phyloP scores from a whole-genome alignment of 2,113 vertebrate species.

The Mesitornis unicolor region DNA sequence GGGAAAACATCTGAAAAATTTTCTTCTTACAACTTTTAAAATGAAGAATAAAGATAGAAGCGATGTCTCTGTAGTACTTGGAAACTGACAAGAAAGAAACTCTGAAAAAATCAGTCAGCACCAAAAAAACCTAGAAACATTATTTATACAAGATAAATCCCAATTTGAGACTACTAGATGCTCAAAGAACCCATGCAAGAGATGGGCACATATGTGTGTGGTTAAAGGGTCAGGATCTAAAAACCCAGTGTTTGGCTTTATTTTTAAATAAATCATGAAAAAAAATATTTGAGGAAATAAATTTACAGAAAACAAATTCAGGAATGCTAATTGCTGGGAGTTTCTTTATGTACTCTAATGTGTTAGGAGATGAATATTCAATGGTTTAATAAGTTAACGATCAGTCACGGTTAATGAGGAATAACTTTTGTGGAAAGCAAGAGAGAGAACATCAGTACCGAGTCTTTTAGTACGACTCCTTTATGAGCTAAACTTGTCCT shows the following conservation, averaged over 20 bases:
- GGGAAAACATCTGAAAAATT: not conserved
- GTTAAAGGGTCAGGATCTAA: slow-evolving; percentile 28
- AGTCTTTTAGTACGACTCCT: not conserved
- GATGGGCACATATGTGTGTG: not conserved
- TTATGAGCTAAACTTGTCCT: not conserved
- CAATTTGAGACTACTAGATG: not conserved
- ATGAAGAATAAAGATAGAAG: not conserved
- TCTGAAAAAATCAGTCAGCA: not conserved
- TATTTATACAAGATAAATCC: not conserved
- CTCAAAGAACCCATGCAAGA: not conserved
- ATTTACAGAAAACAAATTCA: slow-evolving; percentile 11
- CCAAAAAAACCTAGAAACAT: not conserved
- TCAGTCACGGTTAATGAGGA: not conserved
- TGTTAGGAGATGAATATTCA: slow-evolving; percentile 41
- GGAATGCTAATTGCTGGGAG: slow-evolving; percentile 10
- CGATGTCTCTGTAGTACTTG: not conserved
- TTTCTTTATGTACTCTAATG: not conserved
- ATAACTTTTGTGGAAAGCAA: not conserved
- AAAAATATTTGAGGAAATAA: slow-evolving; percentile 27
- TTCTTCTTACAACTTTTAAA: not conserved
- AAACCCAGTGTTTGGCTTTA: slow-evolving; percentile 25
- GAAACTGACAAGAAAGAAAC: not conserved
- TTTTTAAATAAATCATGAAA: slow-evolving; percentile 33
- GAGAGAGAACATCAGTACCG: not conserved
- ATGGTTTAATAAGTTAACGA: not conserved